phyloP scores from a whole-genome alignment of 2,888 invertebrate genomes.

The Carpatolechia fugitivella region DNA sequence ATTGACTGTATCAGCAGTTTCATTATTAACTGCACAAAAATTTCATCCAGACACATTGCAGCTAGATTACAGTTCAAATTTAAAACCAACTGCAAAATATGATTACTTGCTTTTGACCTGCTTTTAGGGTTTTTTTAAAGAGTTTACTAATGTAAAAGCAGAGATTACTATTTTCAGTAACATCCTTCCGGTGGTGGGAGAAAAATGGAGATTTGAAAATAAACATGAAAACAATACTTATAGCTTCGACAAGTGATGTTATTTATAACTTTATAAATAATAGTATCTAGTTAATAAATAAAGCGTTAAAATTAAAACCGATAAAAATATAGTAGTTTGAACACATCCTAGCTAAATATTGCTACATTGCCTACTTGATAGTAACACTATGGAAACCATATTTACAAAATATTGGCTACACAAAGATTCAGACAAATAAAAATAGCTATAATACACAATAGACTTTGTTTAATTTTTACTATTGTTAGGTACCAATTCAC shows the following conservation, averaged over 20 bases:
- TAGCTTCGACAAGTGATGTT: constrained; percentile 36
- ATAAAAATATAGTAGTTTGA: constrained; percentile 66
- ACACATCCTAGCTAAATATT: constrained; percentile 77
- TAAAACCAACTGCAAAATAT: no score
- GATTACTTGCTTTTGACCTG: no score
- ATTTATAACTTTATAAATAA: constrained; percentile 62
- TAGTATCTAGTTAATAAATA: constrained; percentile 69
- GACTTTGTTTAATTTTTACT: constrained; percentile 43
- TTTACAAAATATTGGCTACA: constrained; percentile 63
- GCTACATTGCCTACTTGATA: constrained; percentile 64
- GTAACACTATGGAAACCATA: constrained; percentile 62
- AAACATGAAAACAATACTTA: constrained; percentile 9
- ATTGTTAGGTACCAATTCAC: constrained; percentile 27
- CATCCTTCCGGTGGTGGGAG: neutral
- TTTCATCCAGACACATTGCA: no score
- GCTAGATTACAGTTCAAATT: no score
- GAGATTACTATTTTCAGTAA: no score
- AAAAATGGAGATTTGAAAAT: neutral
- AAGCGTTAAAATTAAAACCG: constrained; percentile 52
- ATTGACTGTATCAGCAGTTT: no score
- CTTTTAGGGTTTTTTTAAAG: no score
- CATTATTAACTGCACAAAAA: no score
- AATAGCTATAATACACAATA: constrained; percentile 55
- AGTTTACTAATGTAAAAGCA: no score
- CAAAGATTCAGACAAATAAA: constrained; percentile 49